Percentiles rank a stretch among this genome's conserved stretches.
These are phyloP conservation scores for Sebastes oblongus DNA, from an alignment of 2,797 vertebrate genomes.

Conservation along the genomic window DNA sequence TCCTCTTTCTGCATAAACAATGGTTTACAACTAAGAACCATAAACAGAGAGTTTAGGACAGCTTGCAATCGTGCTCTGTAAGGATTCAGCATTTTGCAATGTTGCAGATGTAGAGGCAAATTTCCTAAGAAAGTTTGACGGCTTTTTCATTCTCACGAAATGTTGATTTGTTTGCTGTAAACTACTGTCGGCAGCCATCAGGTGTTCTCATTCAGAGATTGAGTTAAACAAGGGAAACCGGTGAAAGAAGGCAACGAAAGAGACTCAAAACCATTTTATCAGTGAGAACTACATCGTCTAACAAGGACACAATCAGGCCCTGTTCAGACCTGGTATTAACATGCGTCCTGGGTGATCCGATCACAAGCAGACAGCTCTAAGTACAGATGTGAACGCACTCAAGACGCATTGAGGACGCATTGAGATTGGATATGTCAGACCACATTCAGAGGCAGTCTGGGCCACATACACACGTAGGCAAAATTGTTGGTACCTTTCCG, in stretches of 20 bases:
- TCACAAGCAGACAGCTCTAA: too few relatives aligned
- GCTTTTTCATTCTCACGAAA: constrained; percentile 21
- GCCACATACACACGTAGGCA: too few relatives aligned
- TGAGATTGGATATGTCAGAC: too few relatives aligned
- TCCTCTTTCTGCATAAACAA: constrained; percentile 68
- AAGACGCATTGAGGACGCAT: too few relatives aligned
- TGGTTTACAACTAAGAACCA: constrained; percentile 65
- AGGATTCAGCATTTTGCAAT: constrained; percentile 42
- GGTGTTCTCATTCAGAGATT: background rate
- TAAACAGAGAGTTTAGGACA: constrained; percentile 64
- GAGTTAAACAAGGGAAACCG: background rate
- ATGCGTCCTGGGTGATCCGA: too few relatives aligned
- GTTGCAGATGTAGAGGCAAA: constrained; percentile 20
- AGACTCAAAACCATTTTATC: background rate
- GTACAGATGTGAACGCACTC: too few relatives aligned
- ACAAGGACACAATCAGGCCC: background rate
- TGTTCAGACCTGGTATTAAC: too few relatives aligned
- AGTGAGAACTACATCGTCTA: background rate
- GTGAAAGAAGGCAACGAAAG: background rate
- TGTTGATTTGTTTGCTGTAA: background rate
- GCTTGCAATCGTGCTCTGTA: constrained; percentile 50
- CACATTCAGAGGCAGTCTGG: too few relatives aligned
- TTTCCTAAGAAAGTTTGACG: constrained; percentile 8
- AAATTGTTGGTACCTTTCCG: too few relatives aligned
- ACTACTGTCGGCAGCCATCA: background rate